Percentiles rank a stretch among this genome's conserved stretches.
These are phyloP conservation scores for Lymantria monacha DNA, from an alignment of 2,888 invertebrate species.

Conservation along the genomic window DNA sequence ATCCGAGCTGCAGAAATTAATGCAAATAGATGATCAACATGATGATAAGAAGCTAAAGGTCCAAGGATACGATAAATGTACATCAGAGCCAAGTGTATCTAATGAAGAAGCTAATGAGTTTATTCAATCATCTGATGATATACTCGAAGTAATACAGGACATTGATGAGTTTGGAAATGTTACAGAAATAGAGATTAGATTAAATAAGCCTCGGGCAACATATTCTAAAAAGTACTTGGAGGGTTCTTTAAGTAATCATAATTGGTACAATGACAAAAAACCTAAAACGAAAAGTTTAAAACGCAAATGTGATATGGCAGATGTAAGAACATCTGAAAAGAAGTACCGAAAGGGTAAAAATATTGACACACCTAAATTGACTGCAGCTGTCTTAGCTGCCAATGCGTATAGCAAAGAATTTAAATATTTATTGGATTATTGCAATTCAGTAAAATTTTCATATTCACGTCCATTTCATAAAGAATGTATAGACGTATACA, in stretches of 20 bases:
- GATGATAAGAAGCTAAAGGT: background rate
- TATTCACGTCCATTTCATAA: constrained; percentile 63
- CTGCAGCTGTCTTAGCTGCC: constrained; percentile 34
- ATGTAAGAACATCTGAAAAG: constrained; percentile 41
- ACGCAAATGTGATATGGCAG: constrained; percentile 53
- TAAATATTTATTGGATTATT: constrained; percentile 56
- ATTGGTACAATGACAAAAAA: constrained; percentile 10
- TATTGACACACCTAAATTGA: constrained; percentile 62
- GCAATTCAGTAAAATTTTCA: constrained; percentile 65
- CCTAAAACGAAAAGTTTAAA: constrained; percentile 38
- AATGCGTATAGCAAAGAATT: constrained; percentile 58
- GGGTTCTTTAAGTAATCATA: background rate
- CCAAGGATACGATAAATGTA: constrained; percentile 50
- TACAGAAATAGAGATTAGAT: constrained; percentile 36
- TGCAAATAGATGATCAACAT: background rate
- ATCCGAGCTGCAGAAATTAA: constrained; percentile 29
- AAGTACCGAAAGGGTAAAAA: constrained; percentile 67
- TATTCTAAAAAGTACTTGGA: constrained; percentile 38
- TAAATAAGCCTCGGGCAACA: constrained; percentile 51
- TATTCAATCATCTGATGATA: constrained; percentile 7
- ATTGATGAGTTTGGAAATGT: constrained; percentile 20
- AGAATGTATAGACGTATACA: constrained; percentile 55
- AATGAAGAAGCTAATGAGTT: constrained; percentile 17
- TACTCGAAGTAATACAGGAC: constrained; percentile 24
- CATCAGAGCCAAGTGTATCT: constrained; percentile 46